These are phyloP conservation scores for Sminthurinus aureus DNA, from an alignment of 2,888 invertebrate species.

Conservation along the genomic window DNA sequence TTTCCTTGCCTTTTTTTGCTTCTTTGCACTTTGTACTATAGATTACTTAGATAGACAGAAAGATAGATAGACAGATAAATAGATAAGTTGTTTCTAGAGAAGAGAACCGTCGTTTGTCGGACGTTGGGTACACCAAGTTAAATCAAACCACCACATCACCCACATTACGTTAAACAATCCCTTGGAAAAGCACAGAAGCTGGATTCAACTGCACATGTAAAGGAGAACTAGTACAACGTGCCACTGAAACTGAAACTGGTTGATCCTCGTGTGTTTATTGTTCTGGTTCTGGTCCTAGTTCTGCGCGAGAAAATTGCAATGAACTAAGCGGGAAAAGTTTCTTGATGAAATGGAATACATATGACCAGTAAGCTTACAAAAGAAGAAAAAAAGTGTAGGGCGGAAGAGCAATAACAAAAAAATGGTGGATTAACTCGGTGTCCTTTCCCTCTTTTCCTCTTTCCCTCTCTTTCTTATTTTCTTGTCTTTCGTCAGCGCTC, in stretches of 20 bases:
- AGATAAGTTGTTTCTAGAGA: neutral
- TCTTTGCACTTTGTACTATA: no score
- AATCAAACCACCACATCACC: no score
- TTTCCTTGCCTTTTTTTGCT: no score
- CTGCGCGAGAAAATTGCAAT: slow-evolving; percentile 5
- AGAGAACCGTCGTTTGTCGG: neutral
- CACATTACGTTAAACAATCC: no score
- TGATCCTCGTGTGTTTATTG: neutral
- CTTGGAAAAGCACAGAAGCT: no score
- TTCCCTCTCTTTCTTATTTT: neutral
- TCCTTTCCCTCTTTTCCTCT: slow-evolving; percentile 1
- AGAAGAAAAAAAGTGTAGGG: no score
- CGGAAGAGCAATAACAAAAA: neutral
- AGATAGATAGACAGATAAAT: no score
- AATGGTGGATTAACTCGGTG: slow-evolving; percentile 17
- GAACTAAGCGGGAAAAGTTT: slow-evolving; percentile 20
- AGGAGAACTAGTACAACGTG: no score
- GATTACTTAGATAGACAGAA: no score
- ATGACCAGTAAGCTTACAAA: neutral
- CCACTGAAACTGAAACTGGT: neutral
- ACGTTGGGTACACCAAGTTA: no score
- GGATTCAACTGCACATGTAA: no score
- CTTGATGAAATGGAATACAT: slow-evolving; percentile 18
- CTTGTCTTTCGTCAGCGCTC: slow-evolving; percentile 18
- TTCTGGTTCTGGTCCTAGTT: neutral